Conservation (phyloP, 2,888 invertebrate genomes). For the Tipula vernalis region DNA sequence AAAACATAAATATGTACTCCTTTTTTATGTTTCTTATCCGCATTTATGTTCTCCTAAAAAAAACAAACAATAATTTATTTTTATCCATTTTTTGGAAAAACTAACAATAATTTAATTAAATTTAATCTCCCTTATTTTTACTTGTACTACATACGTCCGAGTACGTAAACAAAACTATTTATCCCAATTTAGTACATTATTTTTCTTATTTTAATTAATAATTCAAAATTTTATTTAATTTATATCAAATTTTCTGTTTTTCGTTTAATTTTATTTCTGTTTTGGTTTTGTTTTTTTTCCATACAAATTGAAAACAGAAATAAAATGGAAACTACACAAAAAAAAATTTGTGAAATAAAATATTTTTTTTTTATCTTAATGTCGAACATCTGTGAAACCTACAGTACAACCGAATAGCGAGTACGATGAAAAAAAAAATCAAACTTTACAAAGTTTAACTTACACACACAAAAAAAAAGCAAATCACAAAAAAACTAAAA, state of each 20-base stretch:
- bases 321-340: background rate
- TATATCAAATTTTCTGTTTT: background rate
- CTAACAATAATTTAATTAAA: background rate
- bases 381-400: background rate
- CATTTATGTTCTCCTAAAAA: background rate
- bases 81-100: background rate
- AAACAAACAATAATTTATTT: background rate
- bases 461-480: background rate
- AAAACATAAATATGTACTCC: background rate
- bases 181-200: background rate
- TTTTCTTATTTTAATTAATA: background rate
- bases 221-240: background rate
- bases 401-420: background rate
- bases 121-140: background rate
- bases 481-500: background rate
- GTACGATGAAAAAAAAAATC: background rate
- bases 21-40: background rate
- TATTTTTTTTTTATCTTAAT: background rate
- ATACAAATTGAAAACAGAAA: background rate
- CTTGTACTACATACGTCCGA: too few relatives aligned
- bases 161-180: background rate
- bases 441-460: background rate
- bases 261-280: background rate
- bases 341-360: background rate
- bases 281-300: background rate